phyloP scores from a whole-genome alignment of 2,888 invertebrate species.

The Pilophorus perplexus region DNA sequence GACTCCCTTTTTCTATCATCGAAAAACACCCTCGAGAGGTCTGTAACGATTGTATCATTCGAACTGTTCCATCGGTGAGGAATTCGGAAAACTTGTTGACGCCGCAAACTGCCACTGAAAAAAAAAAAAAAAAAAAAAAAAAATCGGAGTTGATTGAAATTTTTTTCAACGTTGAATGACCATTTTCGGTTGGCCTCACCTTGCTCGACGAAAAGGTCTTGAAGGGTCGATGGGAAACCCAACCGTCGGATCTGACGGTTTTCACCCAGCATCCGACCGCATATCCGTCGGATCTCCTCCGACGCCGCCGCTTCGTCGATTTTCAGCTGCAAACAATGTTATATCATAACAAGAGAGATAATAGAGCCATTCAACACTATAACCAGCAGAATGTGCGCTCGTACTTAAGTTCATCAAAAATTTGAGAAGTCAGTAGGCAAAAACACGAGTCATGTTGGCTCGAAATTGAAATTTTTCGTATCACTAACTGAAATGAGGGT shows the following conservation, averaged over 20 bases:
- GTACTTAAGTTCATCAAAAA: background rate
- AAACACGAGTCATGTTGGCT: no score
- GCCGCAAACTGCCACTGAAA: constrained; percentile 44
- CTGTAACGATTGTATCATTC: constrained; percentile 39
- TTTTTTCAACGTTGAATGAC: background rate
- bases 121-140: background rate
- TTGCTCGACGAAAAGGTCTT: constrained; percentile 41
- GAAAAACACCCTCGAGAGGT: constrained; percentile 40
- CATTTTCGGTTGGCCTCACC: no score
- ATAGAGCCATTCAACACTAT: no score
- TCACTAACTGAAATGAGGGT: no score
- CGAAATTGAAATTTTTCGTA: no score
- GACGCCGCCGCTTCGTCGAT: constrained; percentile 25
- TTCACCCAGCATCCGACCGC: constrained; percentile 30
- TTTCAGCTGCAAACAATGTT: constrained; percentile 16
- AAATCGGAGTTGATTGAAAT: background rate
- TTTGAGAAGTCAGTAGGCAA: background rate
- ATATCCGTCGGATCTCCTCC: constrained; percentile 30
- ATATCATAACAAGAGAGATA: no score
- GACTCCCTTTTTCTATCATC: constrained; percentile 38
- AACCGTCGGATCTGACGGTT: constrained; percentile 24
- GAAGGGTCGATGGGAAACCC: constrained; percentile 34
- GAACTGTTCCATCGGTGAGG: constrained; percentile 27
- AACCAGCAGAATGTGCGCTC: no score
- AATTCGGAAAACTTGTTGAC: constrained; percentile 42